Percentiles rank a stretch among this genome's conserved stretches.
Conservation (phyloP, 2,797 vertebrate species). For the Amazona finschi region DNA sequence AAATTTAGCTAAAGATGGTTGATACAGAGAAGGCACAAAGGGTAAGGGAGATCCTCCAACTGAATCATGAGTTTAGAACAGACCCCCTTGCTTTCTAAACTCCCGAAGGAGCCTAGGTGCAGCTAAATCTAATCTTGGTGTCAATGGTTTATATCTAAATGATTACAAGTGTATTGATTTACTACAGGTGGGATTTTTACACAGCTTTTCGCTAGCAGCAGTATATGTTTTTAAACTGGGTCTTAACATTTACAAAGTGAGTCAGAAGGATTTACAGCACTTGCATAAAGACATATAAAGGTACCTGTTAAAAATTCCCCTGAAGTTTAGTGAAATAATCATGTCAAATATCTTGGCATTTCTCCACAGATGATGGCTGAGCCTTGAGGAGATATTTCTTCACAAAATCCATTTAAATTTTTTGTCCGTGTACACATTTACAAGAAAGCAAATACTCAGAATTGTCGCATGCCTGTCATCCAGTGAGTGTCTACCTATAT, state of each 20-base stretch:
- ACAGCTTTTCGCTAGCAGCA: not conserved
- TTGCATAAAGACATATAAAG: not conserved
- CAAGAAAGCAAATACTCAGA: not conserved
- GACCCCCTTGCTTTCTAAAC: not conserved
- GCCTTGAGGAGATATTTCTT: not conserved
- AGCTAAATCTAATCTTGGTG: not conserved
- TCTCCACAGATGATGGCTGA: not conserved
- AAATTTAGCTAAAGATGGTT: not conserved
- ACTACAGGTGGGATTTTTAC: not conserved
- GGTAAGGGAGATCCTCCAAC: not conserved
- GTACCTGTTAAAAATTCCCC: not conserved
- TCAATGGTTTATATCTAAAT: not conserved
- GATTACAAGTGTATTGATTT: not conserved
- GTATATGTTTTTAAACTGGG: not conserved
- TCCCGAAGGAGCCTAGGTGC: not conserved
- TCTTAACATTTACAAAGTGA: not conserved
- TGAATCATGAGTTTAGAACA: not conserved
- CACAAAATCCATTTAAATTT: not conserved
- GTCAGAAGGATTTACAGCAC: not conserved
- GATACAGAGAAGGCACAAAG: not conserved
- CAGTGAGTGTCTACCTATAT: not conserved
- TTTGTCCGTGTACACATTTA: not conserved
- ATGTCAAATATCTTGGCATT: not conserved
- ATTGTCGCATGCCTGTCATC: not conserved
- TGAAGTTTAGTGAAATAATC: not conserved